A percentile compares a stretch with the other conserved stretches of the same genome.
Conservation (phyloP, 2,113 vertebrate species). For the Bettongia penicillata region DNA sequence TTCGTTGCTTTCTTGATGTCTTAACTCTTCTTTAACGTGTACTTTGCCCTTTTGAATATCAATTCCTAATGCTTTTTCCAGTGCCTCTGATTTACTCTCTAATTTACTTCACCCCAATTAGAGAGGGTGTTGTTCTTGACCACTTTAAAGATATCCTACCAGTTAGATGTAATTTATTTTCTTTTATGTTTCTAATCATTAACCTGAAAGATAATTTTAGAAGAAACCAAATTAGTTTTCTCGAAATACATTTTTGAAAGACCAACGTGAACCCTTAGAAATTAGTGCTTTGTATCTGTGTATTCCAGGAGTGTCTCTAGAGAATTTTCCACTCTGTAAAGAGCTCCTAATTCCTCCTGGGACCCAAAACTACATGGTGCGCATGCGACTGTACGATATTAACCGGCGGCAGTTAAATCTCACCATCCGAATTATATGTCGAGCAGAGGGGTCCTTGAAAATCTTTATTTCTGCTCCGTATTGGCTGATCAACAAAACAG, state of each 20-base stretch:
- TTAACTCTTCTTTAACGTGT: not conserved
- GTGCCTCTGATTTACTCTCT: conserved; percentile 6
- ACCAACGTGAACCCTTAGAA: not conserved
- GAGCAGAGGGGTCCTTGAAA: conserved; percentile 94
- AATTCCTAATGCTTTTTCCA: not conserved
- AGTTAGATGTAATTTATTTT: not conserved
- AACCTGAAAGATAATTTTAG: conserved; percentile 3
- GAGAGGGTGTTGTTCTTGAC: not conserved
- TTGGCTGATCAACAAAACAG: conserved; percentile 98
- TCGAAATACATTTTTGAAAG: conserved; percentile 20
- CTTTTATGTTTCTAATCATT: not conserved
- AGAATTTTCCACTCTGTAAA: conserved; percentile 94
- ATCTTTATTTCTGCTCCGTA: conserved; percentile 95
- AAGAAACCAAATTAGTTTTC: conserved; percentile 2
- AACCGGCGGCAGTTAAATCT: conserved; percentile 92
- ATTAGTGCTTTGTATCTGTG: not conserved
- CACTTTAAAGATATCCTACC: conserved; percentile 9
- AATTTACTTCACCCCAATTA: not conserved
- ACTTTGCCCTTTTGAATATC: not conserved
- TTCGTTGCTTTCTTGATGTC: not conserved
- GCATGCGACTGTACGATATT: conserved; percentile 94
- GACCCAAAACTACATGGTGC: conserved; percentile 96
- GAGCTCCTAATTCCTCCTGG: conserved; percentile 97
- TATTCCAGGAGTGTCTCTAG: conserved; percentile 89
- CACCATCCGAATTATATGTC: conserved; percentile 94